Evolutionary conservation across 2,888 invertebrate genomes (phyloP), one percentile per base, ranked within the genome.

Genomic region (Drosophila mayaguana): DNA sequence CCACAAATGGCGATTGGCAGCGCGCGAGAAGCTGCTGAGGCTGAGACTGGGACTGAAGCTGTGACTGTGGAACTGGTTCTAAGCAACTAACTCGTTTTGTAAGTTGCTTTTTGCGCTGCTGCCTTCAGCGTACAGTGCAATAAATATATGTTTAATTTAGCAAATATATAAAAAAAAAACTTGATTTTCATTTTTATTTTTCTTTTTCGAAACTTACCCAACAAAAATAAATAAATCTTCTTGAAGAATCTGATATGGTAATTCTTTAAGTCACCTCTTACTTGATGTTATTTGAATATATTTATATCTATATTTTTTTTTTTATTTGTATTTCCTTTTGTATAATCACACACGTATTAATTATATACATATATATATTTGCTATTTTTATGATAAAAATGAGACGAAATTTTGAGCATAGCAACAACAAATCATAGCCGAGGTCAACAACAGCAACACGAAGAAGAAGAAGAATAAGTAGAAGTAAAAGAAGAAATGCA

Each of bases 21-120:
- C 45, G 28, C 34, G 36, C 45, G 57, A 59, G 75, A 74, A 43
- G 74, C 74, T 75, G 76, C 48, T 32, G 25, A 18, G 50, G 62
- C 28, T 63, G 62, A 36, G 55, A 59, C 42, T 20, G 20, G 5
- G 42, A 20, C 38, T 38, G 43, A 11, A 50, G 7, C 20, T 18
- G 72, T 32, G 53, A 22, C 46, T 34, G 36, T 43, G 54, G 12
- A 83, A 83, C 83, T 87, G 83, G 83, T 83, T 83, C 83, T 83
- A 76, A 76, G 84, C 82, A 73, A 81, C 79, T 64, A 87, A 87
- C 83, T 84, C 72, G 83, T 87, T 84, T 82, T 66, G 66, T 72
- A 53, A 59, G 80, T 77, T 14, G 22, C 2, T 5, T 14, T 55
- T 55, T 55, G 55, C 55, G 71, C 57, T 3, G 38, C 53, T 36